Evolutionary conservation across 2,797 vertebrate genomes (phyloP).

Genomic region (Anolis apletophallus): DNA sequence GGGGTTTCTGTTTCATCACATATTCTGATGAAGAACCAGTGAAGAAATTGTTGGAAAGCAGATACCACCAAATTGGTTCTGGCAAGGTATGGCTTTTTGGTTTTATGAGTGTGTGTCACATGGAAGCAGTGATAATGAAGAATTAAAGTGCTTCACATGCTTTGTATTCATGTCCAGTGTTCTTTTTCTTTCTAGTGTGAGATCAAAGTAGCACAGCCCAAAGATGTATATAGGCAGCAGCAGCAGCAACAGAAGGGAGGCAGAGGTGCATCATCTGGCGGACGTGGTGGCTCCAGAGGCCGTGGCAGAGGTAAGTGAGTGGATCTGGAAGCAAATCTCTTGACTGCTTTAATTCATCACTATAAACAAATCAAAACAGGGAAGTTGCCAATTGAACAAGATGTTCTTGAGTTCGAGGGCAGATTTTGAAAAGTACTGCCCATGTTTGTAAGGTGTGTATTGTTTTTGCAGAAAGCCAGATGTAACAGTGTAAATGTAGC

Average conservation of each 20-base stretch:
- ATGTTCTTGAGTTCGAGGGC: background rate
- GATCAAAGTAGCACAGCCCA: conserved; percentile 91
- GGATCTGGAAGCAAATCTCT: background rate
- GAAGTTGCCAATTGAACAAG: background rate
- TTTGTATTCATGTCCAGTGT: background rate
- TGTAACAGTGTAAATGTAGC: background rate
- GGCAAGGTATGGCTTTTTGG: conserved; percentile 81
- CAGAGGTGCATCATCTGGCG: conserved; percentile 77
- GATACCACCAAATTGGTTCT: conserved; percentile 90
- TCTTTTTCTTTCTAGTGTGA: conserved; percentile 81
- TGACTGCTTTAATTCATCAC: background rate
- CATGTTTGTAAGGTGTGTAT: background rate
- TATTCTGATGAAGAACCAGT: conserved; percentile 88
- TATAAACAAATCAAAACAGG: background rate
- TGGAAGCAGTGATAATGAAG: background rate
- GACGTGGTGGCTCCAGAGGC: conserved; percentile 82
- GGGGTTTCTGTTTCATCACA: conserved; percentile 90
- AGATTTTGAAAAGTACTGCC: background rate
- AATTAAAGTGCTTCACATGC: background rate
- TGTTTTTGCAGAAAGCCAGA: background rate
- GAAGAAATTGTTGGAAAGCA: conserved; percentile 88
- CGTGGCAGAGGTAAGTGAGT: conserved; percentile 82
- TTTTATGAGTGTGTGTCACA: background rate
- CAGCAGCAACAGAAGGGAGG: conserved; percentile 88
- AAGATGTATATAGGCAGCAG: conserved; percentile 90